phyloP scores from a whole-genome alignment of 2,113 vertebrate genomes.

The Pterophyllum scalare region DNA sequence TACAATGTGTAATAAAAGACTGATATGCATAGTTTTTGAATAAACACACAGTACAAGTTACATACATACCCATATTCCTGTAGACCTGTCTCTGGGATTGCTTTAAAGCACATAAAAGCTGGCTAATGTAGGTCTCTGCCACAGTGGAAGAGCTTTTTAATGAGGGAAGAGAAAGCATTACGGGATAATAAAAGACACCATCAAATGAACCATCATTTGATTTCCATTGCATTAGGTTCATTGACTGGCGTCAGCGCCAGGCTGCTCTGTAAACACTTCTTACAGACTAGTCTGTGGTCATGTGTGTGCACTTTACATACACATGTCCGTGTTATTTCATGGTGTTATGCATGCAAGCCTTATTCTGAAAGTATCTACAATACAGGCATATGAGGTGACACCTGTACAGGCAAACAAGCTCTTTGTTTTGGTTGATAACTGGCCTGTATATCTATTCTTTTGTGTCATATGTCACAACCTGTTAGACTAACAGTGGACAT shows the following conservation, averaged over 20 bases:
- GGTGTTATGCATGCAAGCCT: conserved; percentile 5
- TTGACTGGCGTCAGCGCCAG: conserved; percentile 72
- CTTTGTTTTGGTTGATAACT: conserved; percentile 46
- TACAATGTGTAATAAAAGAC: conserved; percentile 3
- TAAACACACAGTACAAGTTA: conserved; percentile 15
- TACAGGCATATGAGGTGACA: conserved; percentile 21
- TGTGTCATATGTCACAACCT: conserved; percentile 8
- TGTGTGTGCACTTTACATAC: conserved; percentile 30
- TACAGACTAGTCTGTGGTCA: conserved; percentile 44
- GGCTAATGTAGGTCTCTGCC: conserved; percentile 57
- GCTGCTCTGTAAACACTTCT: conserved; percentile 72
- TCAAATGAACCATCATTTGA: conserved; percentile 75
- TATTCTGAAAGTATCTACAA: conserved; percentile 18
- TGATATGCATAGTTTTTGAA: conserved; percentile 14
- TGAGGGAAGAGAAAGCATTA: conserved; percentile 74
- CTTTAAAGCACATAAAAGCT: conserved; percentile 37
- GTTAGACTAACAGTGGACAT: not conserved
- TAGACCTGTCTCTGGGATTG: conserved; percentile 16
- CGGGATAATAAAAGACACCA: conserved; percentile 81
- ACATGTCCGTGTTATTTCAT: conserved; percentile 16
- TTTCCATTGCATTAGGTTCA: conserved; percentile 79
- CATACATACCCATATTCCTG: conserved; percentile 32
- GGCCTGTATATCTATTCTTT: not conserved
- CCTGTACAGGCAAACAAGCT: conserved; percentile 45
- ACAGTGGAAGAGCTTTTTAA: conserved; percentile 63